Percentiles rank a stretch among this genome's conserved stretches.
Evolutionary conservation across 2,797 vertebrate genomes (phyloP).

Genomic region (Novumbra hubbsi): DNA sequence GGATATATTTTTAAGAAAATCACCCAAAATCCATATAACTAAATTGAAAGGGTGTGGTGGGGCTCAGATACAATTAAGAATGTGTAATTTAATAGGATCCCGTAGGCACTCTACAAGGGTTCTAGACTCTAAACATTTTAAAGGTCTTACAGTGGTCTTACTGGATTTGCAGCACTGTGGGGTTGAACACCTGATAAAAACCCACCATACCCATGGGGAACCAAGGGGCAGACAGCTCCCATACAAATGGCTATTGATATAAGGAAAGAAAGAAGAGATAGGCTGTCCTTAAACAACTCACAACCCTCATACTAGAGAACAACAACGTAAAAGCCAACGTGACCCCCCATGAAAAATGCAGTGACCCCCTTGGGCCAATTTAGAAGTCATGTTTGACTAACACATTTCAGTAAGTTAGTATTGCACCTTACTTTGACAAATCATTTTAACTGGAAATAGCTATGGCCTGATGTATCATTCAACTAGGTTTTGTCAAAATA

Average conservation of each 20-base stretch:
- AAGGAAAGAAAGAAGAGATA: conserved; percentile 48
- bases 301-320: neutral
- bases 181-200: conserved; percentile 73
- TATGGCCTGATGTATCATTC: too few relatives aligned
- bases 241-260: conserved; percentile 75
- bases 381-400: neutral
- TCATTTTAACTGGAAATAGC: too few relatives aligned
- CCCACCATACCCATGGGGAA: conserved; percentile 62
- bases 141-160: conserved; percentile 73
- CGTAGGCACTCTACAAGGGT: neutral
- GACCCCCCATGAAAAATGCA: neutral
- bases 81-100: conserved; percentile 11
- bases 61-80: neutral
- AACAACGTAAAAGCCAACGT: neutral
- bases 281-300: conserved; percentile 24
- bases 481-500: too few relatives aligned
- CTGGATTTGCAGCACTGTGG: conserved; percentile 71
- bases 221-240: conserved; percentile 61
- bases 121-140: conserved; percentile 59
- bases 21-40: neutral
- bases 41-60: conserved; percentile 33
- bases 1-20: neutral
- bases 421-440: too few relatives aligned
- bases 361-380: neutral
- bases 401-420: too few relatives aligned